These are phyloP conservation scores for Halcyon smyrnensis DNA, from an alignment of 2,797 vertebrate genomes.

Conservation along the genomic window DNA sequence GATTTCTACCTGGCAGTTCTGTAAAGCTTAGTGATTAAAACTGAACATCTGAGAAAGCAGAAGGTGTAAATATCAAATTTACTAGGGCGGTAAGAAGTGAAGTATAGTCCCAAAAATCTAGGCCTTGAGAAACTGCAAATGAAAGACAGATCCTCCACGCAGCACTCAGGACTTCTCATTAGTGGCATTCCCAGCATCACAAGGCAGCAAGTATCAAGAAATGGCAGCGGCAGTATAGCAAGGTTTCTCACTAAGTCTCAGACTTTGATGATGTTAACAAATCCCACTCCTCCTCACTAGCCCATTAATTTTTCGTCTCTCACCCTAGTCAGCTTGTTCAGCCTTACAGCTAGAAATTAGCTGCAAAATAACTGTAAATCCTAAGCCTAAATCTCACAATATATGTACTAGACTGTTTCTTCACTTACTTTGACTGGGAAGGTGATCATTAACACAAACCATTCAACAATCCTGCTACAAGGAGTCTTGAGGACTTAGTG, in stretches of 20 bases:
- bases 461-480: background rate
- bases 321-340: background rate
- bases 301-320: background rate
- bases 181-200: background rate
- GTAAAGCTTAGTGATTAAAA: background rate
- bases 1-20: background rate
- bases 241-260: background rate
- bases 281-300: background rate
- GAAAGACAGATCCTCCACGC: background rate
- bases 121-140: background rate
- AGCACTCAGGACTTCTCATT: background rate
- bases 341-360: background rate
- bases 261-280: background rate
- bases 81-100: background rate
- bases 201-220: background rate
- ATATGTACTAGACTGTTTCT: background rate
- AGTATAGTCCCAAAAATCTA: background rate
- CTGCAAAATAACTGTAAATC: background rate
- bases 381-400: background rate
- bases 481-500: fast-evolving
- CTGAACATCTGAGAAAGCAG: background rate
- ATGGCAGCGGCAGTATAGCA: background rate
- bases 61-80: background rate
- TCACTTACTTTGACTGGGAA: background rate
- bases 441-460: background rate